phyloP scores from a whole-genome alignment of 2,888 invertebrate genomes.

The Heliothis peltigera region DNA sequence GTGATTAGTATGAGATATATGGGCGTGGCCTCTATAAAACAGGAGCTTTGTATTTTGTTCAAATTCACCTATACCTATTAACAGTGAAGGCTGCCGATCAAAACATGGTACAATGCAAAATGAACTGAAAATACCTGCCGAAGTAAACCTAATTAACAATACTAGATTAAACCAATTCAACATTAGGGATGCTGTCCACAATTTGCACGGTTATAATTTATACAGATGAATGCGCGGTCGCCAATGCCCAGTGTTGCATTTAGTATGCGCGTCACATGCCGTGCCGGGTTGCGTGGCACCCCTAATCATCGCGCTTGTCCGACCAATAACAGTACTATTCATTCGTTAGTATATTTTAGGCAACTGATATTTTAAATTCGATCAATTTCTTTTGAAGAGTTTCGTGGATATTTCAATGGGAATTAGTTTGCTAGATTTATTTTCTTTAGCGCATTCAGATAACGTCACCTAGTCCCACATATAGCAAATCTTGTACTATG shows the following conservation, averaged over 20 bases:
- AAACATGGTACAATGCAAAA: background rate
- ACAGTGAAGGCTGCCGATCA: no score
- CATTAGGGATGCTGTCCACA: slow-evolving; percentile 41
- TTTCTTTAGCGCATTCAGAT: no score
- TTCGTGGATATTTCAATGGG: background rate
- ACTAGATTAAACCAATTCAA: slow-evolving; percentile 21
- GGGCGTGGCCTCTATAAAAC: no score
- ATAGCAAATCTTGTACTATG: no score
- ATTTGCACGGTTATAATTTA: slow-evolving; percentile 56
- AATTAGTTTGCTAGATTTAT: background rate
- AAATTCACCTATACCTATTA: no score
- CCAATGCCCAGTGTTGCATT: slow-evolving; percentile 47
- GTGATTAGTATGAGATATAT: no score
- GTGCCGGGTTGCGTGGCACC: slow-evolving; percentile 64
- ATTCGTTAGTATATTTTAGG: slow-evolving; percentile 68
- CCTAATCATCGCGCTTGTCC: slow-evolving; percentile 78
- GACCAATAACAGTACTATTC: slow-evolving; percentile 71
- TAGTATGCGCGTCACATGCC: slow-evolving; percentile 72
- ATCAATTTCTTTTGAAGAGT: slow-evolving; percentile 7
- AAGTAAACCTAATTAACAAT: slow-evolving; percentile 25
- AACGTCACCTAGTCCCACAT: no score
- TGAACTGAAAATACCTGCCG: slow-evolving; percentile 10
- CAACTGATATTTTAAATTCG: slow-evolving; percentile 34
- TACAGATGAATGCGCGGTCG: slow-evolving; percentile 46
- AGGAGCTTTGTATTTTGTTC: no score